These are phyloP conservation scores for Malurus leucopterus DNA, from an alignment of 2,797 vertebrate genomes.

Conservation along the genomic window DNA sequence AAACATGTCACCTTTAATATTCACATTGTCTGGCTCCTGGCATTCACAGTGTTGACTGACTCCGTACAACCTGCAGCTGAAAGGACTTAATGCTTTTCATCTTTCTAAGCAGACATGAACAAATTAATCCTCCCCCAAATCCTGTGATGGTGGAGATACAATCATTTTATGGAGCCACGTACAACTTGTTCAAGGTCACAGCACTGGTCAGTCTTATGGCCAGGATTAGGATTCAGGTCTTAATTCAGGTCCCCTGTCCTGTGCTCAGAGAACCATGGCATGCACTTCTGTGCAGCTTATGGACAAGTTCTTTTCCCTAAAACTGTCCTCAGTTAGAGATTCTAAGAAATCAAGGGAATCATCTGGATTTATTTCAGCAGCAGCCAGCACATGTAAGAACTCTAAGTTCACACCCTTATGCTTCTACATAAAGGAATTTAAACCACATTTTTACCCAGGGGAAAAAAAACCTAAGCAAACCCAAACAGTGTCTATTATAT, in stretches of 20 bases:
- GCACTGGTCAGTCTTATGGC: accelerated
- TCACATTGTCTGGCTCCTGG: not conserved
- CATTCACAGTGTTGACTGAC: not conserved
- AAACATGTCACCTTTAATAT: not conserved
- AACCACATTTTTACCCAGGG: not conserved
- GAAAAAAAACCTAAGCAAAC: not conserved
- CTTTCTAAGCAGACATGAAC: not conserved
- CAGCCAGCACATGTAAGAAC: not conserved
- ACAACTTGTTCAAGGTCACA: not conserved
- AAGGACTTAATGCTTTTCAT: not conserved
- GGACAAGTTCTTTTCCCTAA: not conserved
- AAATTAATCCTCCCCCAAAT: not conserved
- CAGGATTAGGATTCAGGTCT: not conserved
- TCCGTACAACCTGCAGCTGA: not conserved
- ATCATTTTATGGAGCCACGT: not conserved
- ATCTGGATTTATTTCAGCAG: not conserved
- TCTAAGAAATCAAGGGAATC: not conserved
- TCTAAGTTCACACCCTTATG: not conserved
- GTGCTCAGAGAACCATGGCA: not conserved
- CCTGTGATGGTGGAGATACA: not conserved
- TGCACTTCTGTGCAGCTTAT: not conserved
- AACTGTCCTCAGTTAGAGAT: not conserved
- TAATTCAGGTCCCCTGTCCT: not conserved
- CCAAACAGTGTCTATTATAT: not conserved
- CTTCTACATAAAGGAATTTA: not conserved